Evolutionary conservation across 2,113 vertebrate species (phyloP).

Genomic region (Spheniscus mendiculus): DNA sequence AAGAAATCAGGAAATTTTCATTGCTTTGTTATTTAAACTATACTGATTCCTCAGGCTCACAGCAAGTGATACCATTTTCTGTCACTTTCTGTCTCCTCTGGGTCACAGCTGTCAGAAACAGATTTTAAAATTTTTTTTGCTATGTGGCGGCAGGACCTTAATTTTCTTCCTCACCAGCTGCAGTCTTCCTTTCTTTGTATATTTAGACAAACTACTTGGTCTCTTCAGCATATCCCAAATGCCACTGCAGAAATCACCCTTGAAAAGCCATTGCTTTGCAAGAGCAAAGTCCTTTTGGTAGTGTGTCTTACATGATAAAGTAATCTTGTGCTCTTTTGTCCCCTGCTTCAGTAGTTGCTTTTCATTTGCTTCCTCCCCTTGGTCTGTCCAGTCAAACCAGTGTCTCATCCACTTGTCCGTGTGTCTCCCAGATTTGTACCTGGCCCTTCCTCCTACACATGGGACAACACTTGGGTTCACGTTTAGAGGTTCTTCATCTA

Average conservation of each 20-base stretch:
- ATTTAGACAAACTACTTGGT: background rate
- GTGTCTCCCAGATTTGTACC: background rate
- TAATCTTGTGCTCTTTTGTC: background rate
- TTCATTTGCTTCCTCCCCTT: background rate
- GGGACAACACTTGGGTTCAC: accelerated
- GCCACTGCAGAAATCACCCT: background rate
- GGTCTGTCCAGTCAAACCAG: background rate
- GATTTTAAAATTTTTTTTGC: background rate
- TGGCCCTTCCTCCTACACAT: background rate
- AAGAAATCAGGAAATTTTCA: background rate
- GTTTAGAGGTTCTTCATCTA: background rate
- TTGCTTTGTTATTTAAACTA: background rate
- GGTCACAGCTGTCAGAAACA: background rate
- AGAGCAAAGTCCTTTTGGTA: background rate
- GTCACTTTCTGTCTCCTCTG: background rate
- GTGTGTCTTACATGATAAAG: background rate
- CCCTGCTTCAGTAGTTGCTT: background rate
- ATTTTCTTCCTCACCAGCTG: background rate
- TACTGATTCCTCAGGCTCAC: background rate
- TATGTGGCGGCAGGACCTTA: background rate
- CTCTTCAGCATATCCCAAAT: background rate
- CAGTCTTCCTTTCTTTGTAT: background rate
- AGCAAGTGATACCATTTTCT: background rate
- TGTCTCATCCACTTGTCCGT: accelerated
- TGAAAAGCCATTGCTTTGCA: background rate